These are phyloP conservation scores for Dromas ardeola DNA, from an alignment of 2,113 vertebrate species.

Conservation along the genomic window DNA sequence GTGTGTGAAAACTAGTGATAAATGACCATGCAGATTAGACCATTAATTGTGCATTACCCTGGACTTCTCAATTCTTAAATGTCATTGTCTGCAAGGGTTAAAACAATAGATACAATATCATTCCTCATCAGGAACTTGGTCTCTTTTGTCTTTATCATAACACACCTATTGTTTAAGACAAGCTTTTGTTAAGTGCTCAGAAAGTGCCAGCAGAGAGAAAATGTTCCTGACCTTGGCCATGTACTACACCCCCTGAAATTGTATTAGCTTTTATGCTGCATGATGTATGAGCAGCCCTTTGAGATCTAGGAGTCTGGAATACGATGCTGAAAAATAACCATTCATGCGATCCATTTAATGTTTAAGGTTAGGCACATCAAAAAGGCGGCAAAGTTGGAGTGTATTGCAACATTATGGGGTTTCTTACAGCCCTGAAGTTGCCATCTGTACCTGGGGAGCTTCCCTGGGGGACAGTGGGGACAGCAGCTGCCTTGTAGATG, in stretches of 20 bases:
- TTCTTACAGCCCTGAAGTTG: background rate
- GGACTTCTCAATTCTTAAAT: background rate
- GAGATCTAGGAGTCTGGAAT: background rate
- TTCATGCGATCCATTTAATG: background rate
- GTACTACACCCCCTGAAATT: constrained; percentile 35
- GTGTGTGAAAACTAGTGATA: background rate
- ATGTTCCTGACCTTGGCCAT: constrained; percentile 49
- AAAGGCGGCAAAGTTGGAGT: background rate
- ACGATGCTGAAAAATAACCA: background rate
- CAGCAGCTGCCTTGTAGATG: background rate
- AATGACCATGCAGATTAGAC: background rate
- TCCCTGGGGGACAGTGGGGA: background rate
- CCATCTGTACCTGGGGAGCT: background rate
- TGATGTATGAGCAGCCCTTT: constrained; percentile 45
- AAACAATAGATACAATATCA: background rate
- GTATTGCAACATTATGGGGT: accelerated
- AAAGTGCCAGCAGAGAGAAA: constrained; percentile 1
- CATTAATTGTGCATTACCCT: background rate
- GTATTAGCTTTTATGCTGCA: constrained; percentile 32
- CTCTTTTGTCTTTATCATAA: constrained; percentile 21
- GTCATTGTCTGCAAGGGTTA: background rate
- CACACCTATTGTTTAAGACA: constrained; percentile 43
- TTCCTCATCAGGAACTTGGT: background rate
- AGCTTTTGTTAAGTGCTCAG: constrained; percentile 49
- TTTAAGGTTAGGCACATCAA: background rate